Evolutionary conservation across 2,113 vertebrate species (phyloP).

Genomic region (Athene cunicularia): DNA sequence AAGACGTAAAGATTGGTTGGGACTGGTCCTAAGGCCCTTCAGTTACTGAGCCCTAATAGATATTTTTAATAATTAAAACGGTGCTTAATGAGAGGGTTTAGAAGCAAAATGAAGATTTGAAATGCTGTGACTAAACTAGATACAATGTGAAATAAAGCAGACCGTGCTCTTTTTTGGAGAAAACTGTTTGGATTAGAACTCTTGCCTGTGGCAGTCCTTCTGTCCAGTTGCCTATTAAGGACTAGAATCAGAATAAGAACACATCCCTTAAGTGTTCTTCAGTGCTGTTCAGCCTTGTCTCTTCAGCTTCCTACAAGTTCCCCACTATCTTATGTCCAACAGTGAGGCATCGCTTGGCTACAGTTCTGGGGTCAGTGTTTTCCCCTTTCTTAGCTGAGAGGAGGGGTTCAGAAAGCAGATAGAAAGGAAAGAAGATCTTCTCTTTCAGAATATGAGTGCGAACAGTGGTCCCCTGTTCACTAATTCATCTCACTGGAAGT

Average conservation of each 20-base stretch:
- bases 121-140: neutral
- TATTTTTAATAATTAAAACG: neutral
- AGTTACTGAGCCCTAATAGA: neutral
- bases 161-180: neutral
- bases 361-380: neutral
- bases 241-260: neutral
- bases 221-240: neutral
- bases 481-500: accelerated
- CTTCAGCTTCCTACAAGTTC: neutral
- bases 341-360: neutral
- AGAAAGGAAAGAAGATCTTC: neutral
- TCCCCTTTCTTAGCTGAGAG: neutral
- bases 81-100: neutral
- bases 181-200: neutral
- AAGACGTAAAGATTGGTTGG: neutral
- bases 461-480: neutral
- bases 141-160: neutral
- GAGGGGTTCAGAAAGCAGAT: neutral
- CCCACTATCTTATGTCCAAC: neutral
- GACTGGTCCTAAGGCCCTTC: neutral
- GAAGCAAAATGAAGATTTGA: neutral
- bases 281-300: neutral
- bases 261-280: neutral
- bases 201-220: neutral
- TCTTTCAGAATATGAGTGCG: neutral